Evolutionary conservation across 2,888 invertebrate genomes (phyloP), one percentile per base, ranked within the genome.

Genomic region (Cataglyphis rosenhaueri): DNA sequence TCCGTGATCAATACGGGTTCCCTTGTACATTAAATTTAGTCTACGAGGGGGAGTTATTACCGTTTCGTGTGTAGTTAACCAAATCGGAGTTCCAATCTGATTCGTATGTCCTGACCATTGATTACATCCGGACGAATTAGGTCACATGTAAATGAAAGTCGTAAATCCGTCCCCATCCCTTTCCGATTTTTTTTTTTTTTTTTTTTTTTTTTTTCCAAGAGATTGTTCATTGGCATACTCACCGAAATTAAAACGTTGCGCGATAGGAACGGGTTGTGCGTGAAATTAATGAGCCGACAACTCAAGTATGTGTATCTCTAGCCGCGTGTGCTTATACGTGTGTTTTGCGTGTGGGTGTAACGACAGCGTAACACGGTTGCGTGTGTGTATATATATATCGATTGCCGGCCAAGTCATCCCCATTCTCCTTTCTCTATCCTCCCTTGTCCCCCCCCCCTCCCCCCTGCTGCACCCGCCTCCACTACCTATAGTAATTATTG

Each of bases 341-440:
- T 74, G 71, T 71, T 74, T 81, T 85, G 84, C 73, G 79, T 55
- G 86, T 83, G 73, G 81, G 82, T 89, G 83, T 86, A 52, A 83
- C 62, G 41, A 41, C 12, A 41, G 12, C 41, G 41, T 41, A 48
- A 48, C 44, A 12, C 59, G 70, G 81, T 87, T 89, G 85, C 91
- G 91, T 92, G 92, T 92, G 92, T 92, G 92, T 92, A 90, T 92
- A 91, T 93, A 29, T 29, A 94, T 94, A 94, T 94, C 93, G 94
- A 94, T 94, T 94, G 92, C 92, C 87, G 92, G 92, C 93, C 94
- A 93, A 91, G 86, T 91, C 91, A 90, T 90, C 92, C 92, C 91
- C 87, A 78, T 87, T 83, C 84, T 1, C 57, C 38, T 21, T 32
- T 10, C 18, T n/a, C 35, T 35, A 35, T 6, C 4, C 86, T 3